These are phyloP conservation scores for Gymnothorax reevesii DNA, from an alignment of 2,797 vertebrate genomes.

Conservation along the genomic window DNA sequence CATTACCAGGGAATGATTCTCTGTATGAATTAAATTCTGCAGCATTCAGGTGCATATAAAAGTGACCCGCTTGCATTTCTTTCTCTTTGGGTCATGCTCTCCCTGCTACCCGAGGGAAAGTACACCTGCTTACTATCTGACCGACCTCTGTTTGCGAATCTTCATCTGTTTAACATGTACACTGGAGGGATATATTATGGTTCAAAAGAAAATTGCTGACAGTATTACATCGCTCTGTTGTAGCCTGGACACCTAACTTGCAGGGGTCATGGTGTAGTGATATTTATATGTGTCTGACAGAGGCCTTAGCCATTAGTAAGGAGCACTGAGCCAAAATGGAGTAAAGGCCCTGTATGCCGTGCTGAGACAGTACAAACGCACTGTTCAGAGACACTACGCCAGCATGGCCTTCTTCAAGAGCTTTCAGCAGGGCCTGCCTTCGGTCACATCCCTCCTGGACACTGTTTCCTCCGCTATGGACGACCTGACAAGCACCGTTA, in stretches of 20 bases:
- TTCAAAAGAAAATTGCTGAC: not conserved
- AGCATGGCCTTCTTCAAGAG: conserved; percentile 93
- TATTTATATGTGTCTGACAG: not conserved
- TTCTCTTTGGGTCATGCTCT: not conserved
- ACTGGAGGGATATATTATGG: not conserved
- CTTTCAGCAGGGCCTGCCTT: conserved; percentile 85
- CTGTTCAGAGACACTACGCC: not conserved
- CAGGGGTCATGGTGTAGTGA: not conserved
- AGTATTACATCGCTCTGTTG: not conserved
- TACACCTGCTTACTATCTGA: not conserved
- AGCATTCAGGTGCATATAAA: not conserved
- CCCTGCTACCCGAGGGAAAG: not conserved
- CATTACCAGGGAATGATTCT: not conserved
- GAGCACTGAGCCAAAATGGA: conserved; percentile 15
- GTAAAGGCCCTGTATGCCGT: conserved; percentile 15
- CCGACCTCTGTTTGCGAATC: not conserved
- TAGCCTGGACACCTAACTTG: not conserved
- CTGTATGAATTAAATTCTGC: not conserved
- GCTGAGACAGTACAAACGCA: conserved; percentile 10
- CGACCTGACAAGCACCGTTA: conserved; percentile 81
- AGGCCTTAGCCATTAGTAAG: not conserved
- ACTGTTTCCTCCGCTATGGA: conserved; percentile 85
- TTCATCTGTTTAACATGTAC: not conserved
- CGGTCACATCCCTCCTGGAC: conserved; percentile 87
- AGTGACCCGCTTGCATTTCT: not conserved